Percentiles rank a stretch among this genome's conserved stretches.
Conservation (phyloP, 2,888 invertebrate genomes). For the Caenorhabditis sp. region DNA sequence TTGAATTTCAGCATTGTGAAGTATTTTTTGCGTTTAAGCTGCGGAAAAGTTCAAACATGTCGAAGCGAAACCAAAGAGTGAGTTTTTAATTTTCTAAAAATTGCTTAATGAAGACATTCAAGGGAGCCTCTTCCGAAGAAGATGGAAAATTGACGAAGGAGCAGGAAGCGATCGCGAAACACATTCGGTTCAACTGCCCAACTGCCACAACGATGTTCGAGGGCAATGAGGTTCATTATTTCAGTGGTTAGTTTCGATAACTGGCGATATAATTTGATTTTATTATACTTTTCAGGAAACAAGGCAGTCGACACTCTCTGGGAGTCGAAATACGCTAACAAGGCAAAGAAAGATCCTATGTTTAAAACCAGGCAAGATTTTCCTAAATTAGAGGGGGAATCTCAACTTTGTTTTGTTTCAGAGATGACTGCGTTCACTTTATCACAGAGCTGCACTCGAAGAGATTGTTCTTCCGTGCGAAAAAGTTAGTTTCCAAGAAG, state of each 20-base stretch:
- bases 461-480: conserved; percentile 79
- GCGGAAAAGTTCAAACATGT: conserved; percentile 49
- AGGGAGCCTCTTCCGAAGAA: conserved; percentile 45
- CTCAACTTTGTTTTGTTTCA: conserved; percentile 11
- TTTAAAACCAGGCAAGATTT: conserved; percentile 88
- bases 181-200: conserved; percentile 94
- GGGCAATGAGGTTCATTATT: conserved; percentile 97
- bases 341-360: conserved; percentile 87
- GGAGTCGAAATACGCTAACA: conserved; percentile 91
- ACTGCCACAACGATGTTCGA: conserved; percentile 96
- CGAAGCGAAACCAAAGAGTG: conserved; percentile 48
- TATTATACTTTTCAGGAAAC: conserved; percentile 8
- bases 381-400: no score
- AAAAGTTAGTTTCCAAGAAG: conserved; percentile 80
- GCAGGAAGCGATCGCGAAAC: conserved; percentile 94
- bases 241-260: conserved; percentile 88
- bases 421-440: conserved; percentile 61
- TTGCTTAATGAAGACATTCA: not conserved
- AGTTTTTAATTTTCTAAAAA: conserved; percentile 16
- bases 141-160: conserved; percentile 61
- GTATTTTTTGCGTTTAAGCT: no score
- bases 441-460: conserved; percentile 65
- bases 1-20: conserved; percentile 9
- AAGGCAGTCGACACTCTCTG: conserved; percentile 95
- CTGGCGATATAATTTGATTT: not conserved